Evolutionary conservation across 2,797 vertebrate species (phyloP), one percentile per base, ranked within the genome.

Genomic region (Cryptoprocta ferox): DNA sequence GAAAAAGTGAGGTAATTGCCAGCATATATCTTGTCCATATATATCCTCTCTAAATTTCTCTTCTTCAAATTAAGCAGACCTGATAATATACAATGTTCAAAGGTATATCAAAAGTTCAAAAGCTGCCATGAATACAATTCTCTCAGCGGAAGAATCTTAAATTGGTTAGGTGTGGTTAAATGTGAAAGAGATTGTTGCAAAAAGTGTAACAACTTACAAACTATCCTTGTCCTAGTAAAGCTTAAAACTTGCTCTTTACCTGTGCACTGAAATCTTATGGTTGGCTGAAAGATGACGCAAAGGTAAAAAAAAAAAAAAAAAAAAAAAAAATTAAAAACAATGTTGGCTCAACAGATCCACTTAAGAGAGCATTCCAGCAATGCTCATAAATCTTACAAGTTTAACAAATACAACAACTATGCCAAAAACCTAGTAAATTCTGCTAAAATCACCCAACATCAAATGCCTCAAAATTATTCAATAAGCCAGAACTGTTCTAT

Each of bases 391-490:
- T 81, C 81, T 80, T 90, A 24, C 24, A 88, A 56, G 21, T 88
- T 79, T 91, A 95, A 92, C 63, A 94, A 81, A 94, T 53, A 37
- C 6, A 68, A 86, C 8, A 66, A 80, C 0, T 73, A 19, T 71
- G 61, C 3, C 12, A 70, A 85, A 97, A 21, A 75, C 32, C 50
- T 42, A 89, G 35, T n/a, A 73, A 94, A n/a, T 71, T 92, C 65
- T 89, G 70, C 26, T 83, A 63, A 92, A 83, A 73, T 94, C 30
- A 93, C 8, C 35, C 48, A 89, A 66, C 13, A 70, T 75, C 75
- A 86, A 88, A 91, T 53, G 37, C 39, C 50, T 94, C 37, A 68
- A 84, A 95, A 94, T 42, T 91, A 35, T 61, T 94, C 80, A 93
- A 82, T 56, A 37, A 93, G 68, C 4, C 11, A 93, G 24, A 88